These are phyloP conservation scores for Alethe castanea DNA, from an alignment of 2,113 vertebrate genomes.

Conservation along the genomic window DNA sequence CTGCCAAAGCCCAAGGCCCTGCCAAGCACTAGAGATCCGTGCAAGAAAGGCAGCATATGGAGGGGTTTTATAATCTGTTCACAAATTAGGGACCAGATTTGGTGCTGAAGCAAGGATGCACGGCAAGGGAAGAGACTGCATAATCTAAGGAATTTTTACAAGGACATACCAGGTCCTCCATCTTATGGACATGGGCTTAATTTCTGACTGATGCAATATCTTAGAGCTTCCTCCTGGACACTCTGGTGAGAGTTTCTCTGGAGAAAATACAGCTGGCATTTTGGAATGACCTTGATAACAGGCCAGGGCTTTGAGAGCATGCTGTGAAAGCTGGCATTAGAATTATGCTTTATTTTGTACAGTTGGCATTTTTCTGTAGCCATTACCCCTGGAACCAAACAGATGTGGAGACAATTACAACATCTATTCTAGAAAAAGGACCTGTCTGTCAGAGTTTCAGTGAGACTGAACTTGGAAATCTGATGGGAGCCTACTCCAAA, in stretches of 20 bases:
- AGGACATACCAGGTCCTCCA: slow-evolving; percentile 19
- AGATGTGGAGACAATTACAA: background rate
- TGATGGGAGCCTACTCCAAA: background rate
- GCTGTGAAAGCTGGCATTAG: background rate
- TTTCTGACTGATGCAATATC: background rate
- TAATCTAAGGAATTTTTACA: background rate
- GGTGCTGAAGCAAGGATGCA: background rate
- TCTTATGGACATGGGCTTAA: background rate
- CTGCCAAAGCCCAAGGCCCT: background rate
- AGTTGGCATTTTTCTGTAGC: background rate
- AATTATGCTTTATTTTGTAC: background rate
- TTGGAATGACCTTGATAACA: background rate
- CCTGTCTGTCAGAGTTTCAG: background rate
- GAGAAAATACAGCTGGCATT: background rate
- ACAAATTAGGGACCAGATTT: background rate
- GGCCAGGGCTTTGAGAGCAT: background rate
- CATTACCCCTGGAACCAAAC: background rate
- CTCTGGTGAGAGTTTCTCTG: background rate
- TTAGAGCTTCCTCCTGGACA: background rate
- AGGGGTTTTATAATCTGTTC: background rate
- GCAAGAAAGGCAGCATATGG: background rate
- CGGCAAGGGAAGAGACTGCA: background rate
- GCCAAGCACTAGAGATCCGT: background rate
- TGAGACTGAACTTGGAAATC: background rate
- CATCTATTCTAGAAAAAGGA: background rate